A percentile compares a stretch with the other conserved stretches of the same genome.
Evolutionary conservation across 2,113 vertebrate genomes (phyloP).

Genomic region (Hirundichthys speculiger): DNA sequence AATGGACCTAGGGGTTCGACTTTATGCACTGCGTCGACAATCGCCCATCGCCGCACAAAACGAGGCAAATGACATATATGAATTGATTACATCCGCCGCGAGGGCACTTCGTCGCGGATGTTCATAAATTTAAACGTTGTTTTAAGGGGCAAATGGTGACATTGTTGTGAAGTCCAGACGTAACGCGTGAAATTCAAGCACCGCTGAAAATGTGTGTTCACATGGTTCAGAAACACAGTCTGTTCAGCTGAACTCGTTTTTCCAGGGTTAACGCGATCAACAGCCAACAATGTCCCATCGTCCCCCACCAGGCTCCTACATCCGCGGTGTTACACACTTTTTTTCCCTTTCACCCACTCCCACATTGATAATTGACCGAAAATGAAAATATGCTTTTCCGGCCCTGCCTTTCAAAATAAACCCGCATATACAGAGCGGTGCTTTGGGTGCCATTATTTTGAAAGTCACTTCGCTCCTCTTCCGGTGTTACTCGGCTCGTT

Average conservation of each 20-base stretch:
- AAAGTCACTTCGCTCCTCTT: neutral
- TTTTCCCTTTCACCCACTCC: constrained; percentile 61
- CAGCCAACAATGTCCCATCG: constrained; percentile 58
- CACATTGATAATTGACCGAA: constrained; percentile 25
- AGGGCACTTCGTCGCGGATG: neutral
- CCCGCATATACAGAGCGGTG: fast-evolving
- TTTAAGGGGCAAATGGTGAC: constrained; percentile 11
- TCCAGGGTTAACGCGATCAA: constrained; percentile 7
- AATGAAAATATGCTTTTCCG: neutral
- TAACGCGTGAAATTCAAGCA: neutral
- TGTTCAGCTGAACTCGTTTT: neutral
- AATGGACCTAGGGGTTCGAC: constrained; percentile 65
- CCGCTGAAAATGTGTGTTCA: constrained; percentile 1
- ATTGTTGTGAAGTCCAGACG: constrained; percentile 41
- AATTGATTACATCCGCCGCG: neutral
- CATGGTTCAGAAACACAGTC: neutral
- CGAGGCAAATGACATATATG: constrained; percentile 3
- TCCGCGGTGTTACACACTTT: constrained; percentile 73
- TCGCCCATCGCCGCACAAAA: constrained; percentile 23
- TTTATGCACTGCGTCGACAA: constrained; percentile 67
- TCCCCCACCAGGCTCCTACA: constrained; percentile 58
- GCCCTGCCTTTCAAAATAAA: constrained; percentile 20
- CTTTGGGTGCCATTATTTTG: constrained; percentile 3
- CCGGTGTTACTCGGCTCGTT: neutral
- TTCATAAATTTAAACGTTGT: neutral